Evolutionary conservation across 2,888 invertebrate genomes (phyloP), one percentile per base, ranked within the genome.

Genomic region (Drosophila rellima): DNA sequence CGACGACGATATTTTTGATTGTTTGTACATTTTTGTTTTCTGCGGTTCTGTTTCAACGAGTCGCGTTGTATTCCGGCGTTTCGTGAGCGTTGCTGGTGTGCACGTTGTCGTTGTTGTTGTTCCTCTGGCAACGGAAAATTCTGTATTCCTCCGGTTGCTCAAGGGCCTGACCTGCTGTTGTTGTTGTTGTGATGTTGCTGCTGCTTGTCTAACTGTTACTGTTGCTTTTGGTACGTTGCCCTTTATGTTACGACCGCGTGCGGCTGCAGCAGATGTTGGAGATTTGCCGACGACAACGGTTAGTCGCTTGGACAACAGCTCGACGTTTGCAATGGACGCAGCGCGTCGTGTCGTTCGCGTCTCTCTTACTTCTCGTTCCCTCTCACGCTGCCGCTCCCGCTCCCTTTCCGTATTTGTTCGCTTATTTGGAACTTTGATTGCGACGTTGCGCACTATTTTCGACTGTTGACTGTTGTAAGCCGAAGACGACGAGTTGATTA

Each of bases 1-100:
- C n/a, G 44, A 54, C 17, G 44, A 54, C n/a, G 61, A 33, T 4
- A 54, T 35, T 54, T 70, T 80, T 7, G 60, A 20, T 57, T 73
- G 74, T 51, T 87, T 89, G 50, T 59, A 87, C 88, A 88, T 74
- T 63, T 76, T 86, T 7, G 51, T 4, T 40, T 77, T 77, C 2
- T 7, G 26, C 4, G 40, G 17, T 18, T 54, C 40, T 4, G 17
- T n/a, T 5, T 50, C 35, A 39, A 44, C 13, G 11, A 18, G 51
- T 11, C 35, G 59, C 33, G 8, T 33, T 18, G 45, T 42, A 7
- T 61, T 50, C 10, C 74, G 45, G 3, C 59, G 61, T 45, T 54
- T 70, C 3, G 10, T 31, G 0, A 55, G 15, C 37, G 35, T 35
- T 35, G 35, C 35, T n/a, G 68, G 48, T 20, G 62, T 56, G 29